A percentile compares a stretch with the other conserved stretches of the same genome.
phyloP scores from a whole-genome alignment of 2,888 invertebrate species.

The Hirtodrosophila duncani region DNA sequence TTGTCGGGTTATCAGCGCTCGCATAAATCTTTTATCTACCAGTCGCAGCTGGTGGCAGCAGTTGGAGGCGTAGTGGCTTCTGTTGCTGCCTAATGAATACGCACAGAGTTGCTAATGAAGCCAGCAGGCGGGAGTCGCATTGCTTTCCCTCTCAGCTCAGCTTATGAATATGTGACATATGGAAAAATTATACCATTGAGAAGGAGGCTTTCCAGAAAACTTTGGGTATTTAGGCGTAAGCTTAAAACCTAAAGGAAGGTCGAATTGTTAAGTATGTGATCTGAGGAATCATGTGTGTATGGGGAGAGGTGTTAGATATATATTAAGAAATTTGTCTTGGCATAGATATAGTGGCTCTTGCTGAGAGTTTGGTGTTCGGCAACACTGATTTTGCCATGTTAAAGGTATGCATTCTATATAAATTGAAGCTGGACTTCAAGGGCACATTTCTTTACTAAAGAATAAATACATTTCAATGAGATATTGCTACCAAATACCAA shows the following conservation, averaged over 20 bases:
- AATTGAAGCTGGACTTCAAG: too few relatives aligned
- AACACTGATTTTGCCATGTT: too few relatives aligned
- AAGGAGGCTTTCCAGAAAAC: slow-evolving; percentile 20
- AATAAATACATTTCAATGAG: too few relatives aligned
- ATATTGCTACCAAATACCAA: too few relatives aligned
- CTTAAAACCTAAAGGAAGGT: too few relatives aligned
- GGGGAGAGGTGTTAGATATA: too few relatives aligned
- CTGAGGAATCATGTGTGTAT: slow-evolving; percentile 1
- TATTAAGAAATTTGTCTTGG: too few relatives aligned
- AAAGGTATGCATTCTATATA: too few relatives aligned
- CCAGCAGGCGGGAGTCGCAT: slow-evolving; percentile 36
- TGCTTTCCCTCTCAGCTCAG: slow-evolving; percentile 17
- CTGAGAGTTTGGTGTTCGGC: too few relatives aligned
- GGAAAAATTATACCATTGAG: slow-evolving; percentile 61
- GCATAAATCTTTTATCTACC: slow-evolving; percentile 69
- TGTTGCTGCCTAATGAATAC: slow-evolving; percentile 59
- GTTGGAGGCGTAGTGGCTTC: slow-evolving; percentile 17
- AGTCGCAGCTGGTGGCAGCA: slow-evolving; percentile 50
- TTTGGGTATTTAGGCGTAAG: neutral
- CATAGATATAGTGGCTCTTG: too few relatives aligned
- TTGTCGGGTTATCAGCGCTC: slow-evolving; percentile 60
- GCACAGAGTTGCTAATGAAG: slow-evolving; percentile 72
- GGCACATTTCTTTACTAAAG: too few relatives aligned
- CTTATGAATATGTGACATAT: slow-evolving; percentile 53
- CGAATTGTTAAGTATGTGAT: too few relatives aligned